Evolutionary conservation across 2,888 invertebrate species (phyloP), one percentile per base, ranked within the genome.

Genomic region (Leptopilina syphax): DNA sequence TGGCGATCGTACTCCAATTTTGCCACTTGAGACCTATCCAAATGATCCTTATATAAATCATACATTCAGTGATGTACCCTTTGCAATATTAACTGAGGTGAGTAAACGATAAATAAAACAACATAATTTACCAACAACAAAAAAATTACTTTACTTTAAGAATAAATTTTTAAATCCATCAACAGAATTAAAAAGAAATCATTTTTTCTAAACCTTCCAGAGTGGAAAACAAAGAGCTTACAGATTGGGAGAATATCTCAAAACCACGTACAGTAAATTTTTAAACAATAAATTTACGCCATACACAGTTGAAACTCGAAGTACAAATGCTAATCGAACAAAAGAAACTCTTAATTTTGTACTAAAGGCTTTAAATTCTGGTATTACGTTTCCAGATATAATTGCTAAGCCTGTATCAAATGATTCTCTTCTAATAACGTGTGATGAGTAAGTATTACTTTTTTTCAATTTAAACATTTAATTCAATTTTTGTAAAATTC

Each of bases 261-360:
- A 94, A 34, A 83, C 90, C 18, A 89, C 89, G 1, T 94, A 94
- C 85, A 89, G 92, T 9, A 88, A 92, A 1, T 92, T 94, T 63
- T 88, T 94, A 47, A 93, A 93, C 0, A 88, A 88, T 0, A 78
- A 92, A 18, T 94, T 94, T 84, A 85, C 92, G 0, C 91, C 92
- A 0, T 82, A 86, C 1, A 76, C 84, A 1, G 84, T 89, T 12
- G 86, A 87, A 70, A 92, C 94, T 10, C 92, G 94, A 68, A 95
- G 95, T 57, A 96, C 96, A 0, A 94, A 95, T 87, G 95, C 93
- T 87, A 95, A 95, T 76, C 93, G 97, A 68, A 96, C 96, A 0
- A 94, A 96, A 90, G 95, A 95, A 94, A 95, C 95, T 5, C 95
- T 95, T 0, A 92, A 95, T 82, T 92, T 95, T 44, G 95, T 95